phyloP scores from a whole-genome alignment of 1,140 invertebrate species.

The Macrocentrus cingulum region DNA sequence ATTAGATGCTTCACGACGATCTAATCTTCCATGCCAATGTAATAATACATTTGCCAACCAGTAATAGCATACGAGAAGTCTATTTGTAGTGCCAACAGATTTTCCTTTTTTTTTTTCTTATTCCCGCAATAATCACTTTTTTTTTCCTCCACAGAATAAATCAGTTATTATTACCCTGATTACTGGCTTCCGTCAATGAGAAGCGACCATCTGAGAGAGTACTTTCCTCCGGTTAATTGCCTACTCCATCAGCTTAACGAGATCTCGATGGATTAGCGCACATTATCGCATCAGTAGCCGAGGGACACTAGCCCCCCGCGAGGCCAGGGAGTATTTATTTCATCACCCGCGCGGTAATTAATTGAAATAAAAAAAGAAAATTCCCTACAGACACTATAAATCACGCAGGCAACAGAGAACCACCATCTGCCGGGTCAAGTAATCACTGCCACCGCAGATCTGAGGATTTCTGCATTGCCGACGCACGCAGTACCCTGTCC shows the following conservation, averaged over 20 bases:
- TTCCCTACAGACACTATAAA: too few relatives aligned
- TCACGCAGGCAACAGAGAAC: too few relatives aligned
- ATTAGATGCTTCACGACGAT: neutral
- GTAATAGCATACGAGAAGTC: slow-evolving; percentile 14
- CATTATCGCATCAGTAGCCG: slow-evolving; percentile 19
- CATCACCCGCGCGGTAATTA: neutral
- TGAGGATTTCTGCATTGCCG: too few relatives aligned
- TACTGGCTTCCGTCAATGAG: slow-evolving; percentile 1
- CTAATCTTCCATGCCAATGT: slow-evolving; percentile 9
- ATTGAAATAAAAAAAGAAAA: slow-evolving; percentile 2
- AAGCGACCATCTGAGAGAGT: neutral
- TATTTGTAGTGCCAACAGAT: slow-evolving; percentile 27
- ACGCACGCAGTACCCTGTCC: too few relatives aligned
- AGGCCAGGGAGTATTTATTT: slow-evolving; percentile 11
- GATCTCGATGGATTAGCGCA: slow-evolving; percentile 11
- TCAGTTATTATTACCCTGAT: slow-evolving; percentile 11
- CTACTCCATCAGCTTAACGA: slow-evolving; percentile 11
- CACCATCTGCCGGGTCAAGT: too few relatives aligned
- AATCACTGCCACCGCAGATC: too few relatives aligned
- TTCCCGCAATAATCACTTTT: slow-evolving; percentile 34
- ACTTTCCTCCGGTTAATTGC: slow-evolving; percentile 16
- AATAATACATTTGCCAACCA: too few relatives aligned
- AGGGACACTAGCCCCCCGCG: neutral
- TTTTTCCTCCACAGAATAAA: slow-evolving; percentile 28
- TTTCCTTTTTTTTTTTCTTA: slow-evolving; percentile 40